These are phyloP conservation scores for Podarcis cretensis DNA, from an alignment of 2,113 vertebrate genomes.

Conservation along the genomic window DNA sequence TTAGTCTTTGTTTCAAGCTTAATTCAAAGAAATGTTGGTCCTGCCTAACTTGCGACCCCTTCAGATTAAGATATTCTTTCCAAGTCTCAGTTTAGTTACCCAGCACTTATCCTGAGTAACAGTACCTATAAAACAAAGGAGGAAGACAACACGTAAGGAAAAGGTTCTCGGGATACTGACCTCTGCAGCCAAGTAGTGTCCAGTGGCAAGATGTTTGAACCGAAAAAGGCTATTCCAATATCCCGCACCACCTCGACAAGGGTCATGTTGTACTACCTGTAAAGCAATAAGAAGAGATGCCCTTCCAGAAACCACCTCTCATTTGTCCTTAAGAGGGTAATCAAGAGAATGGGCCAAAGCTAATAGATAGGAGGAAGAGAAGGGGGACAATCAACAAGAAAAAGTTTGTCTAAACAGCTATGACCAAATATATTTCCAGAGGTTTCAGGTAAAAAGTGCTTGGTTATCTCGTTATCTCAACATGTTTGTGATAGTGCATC, in stretches of 20 bases:
- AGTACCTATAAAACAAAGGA: neutral
- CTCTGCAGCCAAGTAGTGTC: conserved; percentile 95
- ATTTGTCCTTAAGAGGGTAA: accelerated
- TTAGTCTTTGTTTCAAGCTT: accelerated
- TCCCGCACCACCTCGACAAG: conserved; percentile 93
- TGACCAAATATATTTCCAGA: neutral
- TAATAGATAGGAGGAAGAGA: neutral
- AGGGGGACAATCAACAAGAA: too few species aligned
- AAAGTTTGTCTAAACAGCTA: neutral
- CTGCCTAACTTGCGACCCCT: neutral
- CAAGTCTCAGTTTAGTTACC: neutral
- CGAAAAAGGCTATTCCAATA: conserved; percentile 99
- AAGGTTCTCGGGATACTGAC: conserved; percentile 69
- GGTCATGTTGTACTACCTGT: conserved; percentile 93
- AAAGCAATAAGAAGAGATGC: neutral
- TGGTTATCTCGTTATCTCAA: neutral
- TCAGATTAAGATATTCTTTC: neutral
- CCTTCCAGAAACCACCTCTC: neutral
- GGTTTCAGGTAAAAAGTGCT: neutral
- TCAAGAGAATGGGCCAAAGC: neutral
- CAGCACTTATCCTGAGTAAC: too few species aligned
- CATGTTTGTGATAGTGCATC: neutral
- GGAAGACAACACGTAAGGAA: neutral
- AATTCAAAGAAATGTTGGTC: neutral
- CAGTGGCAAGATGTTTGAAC: conserved; percentile 97